Evolutionary conservation across 2,888 invertebrate species (phyloP).

Genomic region (Molorchus minor): DNA sequence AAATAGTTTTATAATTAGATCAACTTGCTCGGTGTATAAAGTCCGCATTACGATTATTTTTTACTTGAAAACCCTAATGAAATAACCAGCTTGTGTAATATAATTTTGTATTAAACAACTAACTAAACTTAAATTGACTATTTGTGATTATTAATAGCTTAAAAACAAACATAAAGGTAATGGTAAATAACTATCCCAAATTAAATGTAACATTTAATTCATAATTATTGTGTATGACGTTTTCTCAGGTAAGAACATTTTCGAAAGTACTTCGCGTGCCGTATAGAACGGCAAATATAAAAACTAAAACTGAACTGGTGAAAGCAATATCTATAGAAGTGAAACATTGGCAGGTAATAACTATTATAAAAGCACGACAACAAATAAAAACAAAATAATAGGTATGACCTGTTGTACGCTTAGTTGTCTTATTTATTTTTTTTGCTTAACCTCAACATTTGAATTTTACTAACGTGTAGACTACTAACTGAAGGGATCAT

Average conservation of each 20-base stretch:
- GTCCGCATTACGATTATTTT: too few relatives aligned
- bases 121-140: too few relatives aligned
- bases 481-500: background rate
- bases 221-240: conserved; percentile 17
- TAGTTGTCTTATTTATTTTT: conserved; percentile 5
- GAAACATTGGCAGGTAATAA: conserved; percentile 8
- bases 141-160: too few relatives aligned
- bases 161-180: background rate
- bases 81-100: too few relatives aligned
- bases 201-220: conserved; percentile 10
- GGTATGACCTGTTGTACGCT: conserved; percentile 1
- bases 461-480: conserved; percentile 13
- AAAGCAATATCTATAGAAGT: conserved; percentile 20
- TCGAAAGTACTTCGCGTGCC: conserved; percentile 22
- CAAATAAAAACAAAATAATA: conserved; percentile 14
- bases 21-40: too few relatives aligned
- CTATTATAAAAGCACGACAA: conserved; percentile 12
- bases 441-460: conserved; percentile 18
- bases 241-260: conserved; percentile 21
- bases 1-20: too few relatives aligned
- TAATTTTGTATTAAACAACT: too few relatives aligned
- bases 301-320: conserved; percentile 19
- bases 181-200: conserved; percentile 2
- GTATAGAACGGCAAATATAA: conserved; percentile 8
- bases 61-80: too few relatives aligned